Evolutionary conservation across 1,140 invertebrate species (phyloP), one percentile per base, ranked within the genome.

Genomic region (Phenacoccus solenopsis): DNA sequence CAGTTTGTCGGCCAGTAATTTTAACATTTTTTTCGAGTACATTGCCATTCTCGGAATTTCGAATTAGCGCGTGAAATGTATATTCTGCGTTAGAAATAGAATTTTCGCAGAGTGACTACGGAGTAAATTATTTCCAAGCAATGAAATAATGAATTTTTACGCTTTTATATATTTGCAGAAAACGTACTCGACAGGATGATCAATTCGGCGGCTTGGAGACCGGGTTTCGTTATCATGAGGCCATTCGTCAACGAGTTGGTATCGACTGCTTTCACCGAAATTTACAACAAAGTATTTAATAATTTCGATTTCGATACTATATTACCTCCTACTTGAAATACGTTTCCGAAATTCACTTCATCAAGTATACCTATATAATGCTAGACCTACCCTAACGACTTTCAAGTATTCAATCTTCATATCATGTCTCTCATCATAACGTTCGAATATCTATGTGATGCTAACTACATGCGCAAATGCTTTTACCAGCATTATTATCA

Each of bases 171-270:
- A 67, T 57, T 83, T 81, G 70, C 80, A 87, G 88, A 89, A 76
- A 79, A 77, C 67, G 78, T 88, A 61, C 74, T 88, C 25, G 87
- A 88, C 74, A 79, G 81, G 32, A 79, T 89, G 35, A 88, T 88
- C 71, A 92, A 92, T 74, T 83, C 82, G 1, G 82, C 85, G 28
- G 71, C 73, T 1, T 92, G 90, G 90, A 85, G 87, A 73, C 84
- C 89, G 0, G 87, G 89, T 10, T 87, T 91, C 73, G 82, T 85
- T 0, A 77, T 91, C 4, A 82, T 90, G 1, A 80, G 84, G 70
- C 86, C 88, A 5, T 76, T 90, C 20, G 89, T 92, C 73, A 90
- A 91, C 76, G 89, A 92, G 74, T 79, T 92, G 28, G 89, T 92
- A 28, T 88, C 87, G 73, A 87, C 84, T 0, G 90, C 86, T 2